Base-by-base conservation (phyloP, 2,113 vertebrate genomes). In the Pollachius pollachius region DNA sequence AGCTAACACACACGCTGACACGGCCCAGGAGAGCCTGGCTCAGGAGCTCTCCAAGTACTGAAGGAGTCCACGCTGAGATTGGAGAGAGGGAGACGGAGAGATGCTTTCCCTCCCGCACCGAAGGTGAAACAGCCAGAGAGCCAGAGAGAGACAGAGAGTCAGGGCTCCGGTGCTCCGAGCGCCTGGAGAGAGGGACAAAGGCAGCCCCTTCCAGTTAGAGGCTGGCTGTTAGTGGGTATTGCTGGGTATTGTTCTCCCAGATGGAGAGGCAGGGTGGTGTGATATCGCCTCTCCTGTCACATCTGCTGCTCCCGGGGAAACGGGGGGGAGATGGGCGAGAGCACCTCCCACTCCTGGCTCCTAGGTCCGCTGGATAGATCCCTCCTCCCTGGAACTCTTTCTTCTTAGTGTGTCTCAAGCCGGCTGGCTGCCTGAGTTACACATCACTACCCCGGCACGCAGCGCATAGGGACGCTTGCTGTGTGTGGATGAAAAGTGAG, bases 11-110 rank as follows among this genome's bases (percentile, higher is more conserved):
- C 79, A 75, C 73, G 68, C 67, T 75, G 27, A n/a, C 5, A 3
- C 63, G 27, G 62, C 52, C 21, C 11, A 16, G 1, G 21, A 21
- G 23, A 18, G 52, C 16, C 74, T 54, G 11, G 69, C 77, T 71
- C 68, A 15, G 91, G 92, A 92, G 90, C 93, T 93, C 90, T 92
- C 91, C 93, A 90, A 88, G 89, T 90, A 72, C 89, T 92, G 92
- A 92, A 88, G 41, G 16, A 62, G 84, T 73, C 21, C 19, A 19
- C 1, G 37, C 16, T 0, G 62, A 70, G 68, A 15, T 27, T 58
- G 62, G 77, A 64, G n/a, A 65, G 25, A 48, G 16, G 54, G 18
- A 61, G 34, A 23, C n/a, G 54, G 30, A 23, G 34, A 59, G 54
- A 18, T 23, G 23, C 27, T 67, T 21, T 57, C 21, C 21, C 17